Evolutionary conservation across 2,888 invertebrate genomes (phyloP), one percentile per base, ranked within the genome.

Genomic region (Camponotus fellah): DNA sequence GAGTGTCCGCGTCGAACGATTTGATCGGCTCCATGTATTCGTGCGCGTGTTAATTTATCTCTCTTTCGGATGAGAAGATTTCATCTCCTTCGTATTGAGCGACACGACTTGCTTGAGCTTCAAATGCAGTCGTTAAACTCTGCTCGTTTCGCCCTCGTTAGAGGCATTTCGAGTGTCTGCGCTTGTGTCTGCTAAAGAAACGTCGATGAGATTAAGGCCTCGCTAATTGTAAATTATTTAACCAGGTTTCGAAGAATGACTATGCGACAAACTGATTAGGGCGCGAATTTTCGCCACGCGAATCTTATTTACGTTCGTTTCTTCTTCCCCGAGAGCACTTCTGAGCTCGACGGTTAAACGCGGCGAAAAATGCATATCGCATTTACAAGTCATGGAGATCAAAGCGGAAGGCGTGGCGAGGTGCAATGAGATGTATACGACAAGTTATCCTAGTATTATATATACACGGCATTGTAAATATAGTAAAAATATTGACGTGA

Each of bases 341-440:
- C 56, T n/a, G 53, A 2, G 40, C n/a, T 32, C n/a, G 49, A 64
- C 40, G n/a, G 17, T 53, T 43, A 46, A 40, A 62, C 37, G 75
- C 53, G 58, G 34, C 14, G 21, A 80, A 46, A 49, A 64, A 43
- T 69, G 62, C 32, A 40, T 21, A 40, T 43, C 53, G 65, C 26
- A 75, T 60, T 77, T 60, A 37, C 66, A 34, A 66, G 49, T 66
- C 46, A 53, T 62, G 58, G 66, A 65, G 77, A 68, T 75, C 76
- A 76, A 83, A 82, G 83, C 85, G 79, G 62, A 82, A 69, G 82
- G 71, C 85, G 82, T 65, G 79, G 85, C 83, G 83, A 82, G 86
- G 83, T 83, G 86, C 86, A 91, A 90, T 91, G 88, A 92, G 91
- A 92, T 90, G 93, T 93, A 93, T 93, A 93, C 93, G 93, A 93